Evolutionary conservation across 1,140 invertebrate species (phyloP).

Genomic region (Aporrectodea caliginosa): DNA sequence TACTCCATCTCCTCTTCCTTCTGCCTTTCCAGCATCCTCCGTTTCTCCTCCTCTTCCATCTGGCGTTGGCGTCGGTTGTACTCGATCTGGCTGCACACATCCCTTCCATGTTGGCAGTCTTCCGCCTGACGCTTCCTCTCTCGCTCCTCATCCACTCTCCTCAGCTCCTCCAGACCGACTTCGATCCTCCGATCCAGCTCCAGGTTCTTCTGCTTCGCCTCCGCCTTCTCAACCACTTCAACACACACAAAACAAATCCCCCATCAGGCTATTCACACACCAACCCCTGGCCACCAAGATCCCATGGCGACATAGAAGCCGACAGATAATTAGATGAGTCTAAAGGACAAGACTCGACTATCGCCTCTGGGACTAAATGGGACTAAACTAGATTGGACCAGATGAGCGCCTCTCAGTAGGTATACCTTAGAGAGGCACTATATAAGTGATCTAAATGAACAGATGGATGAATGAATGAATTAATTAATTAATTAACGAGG

Average conservation of each 20-base stretch:
- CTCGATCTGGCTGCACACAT: neutral
- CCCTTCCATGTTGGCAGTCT: neutral
- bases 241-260: neutral
- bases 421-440: too few species aligned
- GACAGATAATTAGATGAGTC: neutral
- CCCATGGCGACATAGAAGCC: neutral
- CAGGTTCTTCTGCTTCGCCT: neutral
- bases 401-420: neutral
- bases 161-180: neutral
- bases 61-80: neutral
- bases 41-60: neutral
- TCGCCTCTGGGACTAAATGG: neutral
- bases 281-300: too few species aligned
- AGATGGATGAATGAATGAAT: too few species aligned
- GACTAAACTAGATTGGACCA: neutral
- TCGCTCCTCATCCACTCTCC: neutral
- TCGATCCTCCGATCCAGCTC: neutral
- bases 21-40: neutral
- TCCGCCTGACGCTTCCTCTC: neutral
- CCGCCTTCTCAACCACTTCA: neutral
- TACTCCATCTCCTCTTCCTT: neutral
- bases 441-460: too few species aligned
- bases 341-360: neutral
- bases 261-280: too few species aligned
- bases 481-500: too few species aligned